phyloP scores from a whole-genome alignment of 1,140 invertebrate genomes.

The Conopomorpha cramerella region DNA sequence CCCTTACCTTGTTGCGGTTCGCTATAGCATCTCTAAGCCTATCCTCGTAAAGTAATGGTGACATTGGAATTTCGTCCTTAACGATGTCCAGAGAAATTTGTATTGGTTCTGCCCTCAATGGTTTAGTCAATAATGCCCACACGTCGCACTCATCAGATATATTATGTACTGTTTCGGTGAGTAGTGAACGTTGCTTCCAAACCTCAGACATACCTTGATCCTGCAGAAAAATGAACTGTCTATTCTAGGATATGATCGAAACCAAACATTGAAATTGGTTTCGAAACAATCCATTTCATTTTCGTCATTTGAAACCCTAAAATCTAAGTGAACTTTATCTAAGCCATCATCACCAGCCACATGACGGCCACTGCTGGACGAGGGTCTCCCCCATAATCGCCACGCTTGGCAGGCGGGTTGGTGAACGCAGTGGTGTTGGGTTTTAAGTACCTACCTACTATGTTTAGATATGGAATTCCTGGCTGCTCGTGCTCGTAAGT shows the following conservation, averaged over 20 bases:
- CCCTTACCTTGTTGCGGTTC: constrained; percentile 17
- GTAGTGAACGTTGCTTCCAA: constrained; percentile 21
- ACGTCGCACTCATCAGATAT: constrained; percentile 28
- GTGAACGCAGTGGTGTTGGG: too few relatives aligned
- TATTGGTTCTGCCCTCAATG: constrained; percentile 10
- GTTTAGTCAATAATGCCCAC: constrained; percentile 29
- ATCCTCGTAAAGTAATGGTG: constrained; percentile 8
- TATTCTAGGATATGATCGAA: neutral
- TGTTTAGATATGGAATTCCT: too few relatives aligned
- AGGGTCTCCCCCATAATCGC: too few relatives aligned
- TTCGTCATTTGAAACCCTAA: too few relatives aligned
- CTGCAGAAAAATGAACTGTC: constrained; percentile 9
- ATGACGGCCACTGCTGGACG: too few relatives aligned
- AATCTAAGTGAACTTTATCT: too few relatives aligned
- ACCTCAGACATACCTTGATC: constrained; percentile 20
- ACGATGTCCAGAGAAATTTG: constrained; percentile 4
- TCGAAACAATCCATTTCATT: too few relatives aligned
- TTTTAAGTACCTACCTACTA: too few relatives aligned
- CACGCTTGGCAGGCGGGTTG: too few relatives aligned
- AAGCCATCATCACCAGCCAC: too few relatives aligned
- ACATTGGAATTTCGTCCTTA: constrained; percentile 3
- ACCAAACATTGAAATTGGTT: too few relatives aligned
- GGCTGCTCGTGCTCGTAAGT: too few relatives aligned
- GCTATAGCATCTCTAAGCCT: constrained; percentile 19
- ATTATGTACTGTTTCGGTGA: constrained; percentile 20